These are phyloP conservation scores for Macrotus californicus DNA, from an alignment of 2,113 vertebrate species.

Conservation along the genomic window DNA sequence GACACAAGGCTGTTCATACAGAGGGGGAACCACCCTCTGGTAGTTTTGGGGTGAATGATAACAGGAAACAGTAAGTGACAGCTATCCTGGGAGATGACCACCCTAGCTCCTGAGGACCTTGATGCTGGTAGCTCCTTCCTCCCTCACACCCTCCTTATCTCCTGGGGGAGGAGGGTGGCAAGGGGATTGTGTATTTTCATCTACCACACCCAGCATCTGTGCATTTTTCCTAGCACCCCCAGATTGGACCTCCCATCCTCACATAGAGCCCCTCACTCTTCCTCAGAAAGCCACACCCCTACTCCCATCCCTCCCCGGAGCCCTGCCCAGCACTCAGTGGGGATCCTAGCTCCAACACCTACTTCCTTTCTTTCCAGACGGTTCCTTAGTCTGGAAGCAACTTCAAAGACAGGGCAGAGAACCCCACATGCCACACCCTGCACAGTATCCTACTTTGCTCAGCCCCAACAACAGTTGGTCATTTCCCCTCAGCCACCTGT, in stretches of 20 bases:
- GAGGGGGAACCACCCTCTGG: not conserved
- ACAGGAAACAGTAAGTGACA: not conserved
- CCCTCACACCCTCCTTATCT: not conserved
- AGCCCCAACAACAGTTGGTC: not conserved
- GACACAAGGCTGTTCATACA: not conserved
- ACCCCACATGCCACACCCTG: not conserved
- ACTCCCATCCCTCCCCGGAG: not conserved
- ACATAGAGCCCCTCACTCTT: not conserved
- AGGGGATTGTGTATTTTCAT: no score
- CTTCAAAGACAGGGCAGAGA: not conserved
- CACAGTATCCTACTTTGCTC: not conserved
- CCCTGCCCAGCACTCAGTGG: not conserved
- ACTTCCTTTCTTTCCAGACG: not conserved
- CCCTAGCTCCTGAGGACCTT: not conserved
- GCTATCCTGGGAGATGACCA: not conserved
- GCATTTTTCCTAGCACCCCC: not conserved
- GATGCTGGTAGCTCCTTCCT: no score
- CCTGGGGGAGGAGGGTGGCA: rapidly evolving
- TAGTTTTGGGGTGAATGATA: not conserved
- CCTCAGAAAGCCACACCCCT: not conserved
- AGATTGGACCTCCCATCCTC: not conserved
- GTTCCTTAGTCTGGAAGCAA: not conserved
- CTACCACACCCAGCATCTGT: no score
- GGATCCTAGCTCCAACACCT: no score
- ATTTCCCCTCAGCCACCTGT: not conserved